Evolutionary conservation across 1,140 invertebrate genomes (phyloP), one percentile per base, ranked within the genome.

Genomic region (Trypoxylus dichotomus): DNA sequence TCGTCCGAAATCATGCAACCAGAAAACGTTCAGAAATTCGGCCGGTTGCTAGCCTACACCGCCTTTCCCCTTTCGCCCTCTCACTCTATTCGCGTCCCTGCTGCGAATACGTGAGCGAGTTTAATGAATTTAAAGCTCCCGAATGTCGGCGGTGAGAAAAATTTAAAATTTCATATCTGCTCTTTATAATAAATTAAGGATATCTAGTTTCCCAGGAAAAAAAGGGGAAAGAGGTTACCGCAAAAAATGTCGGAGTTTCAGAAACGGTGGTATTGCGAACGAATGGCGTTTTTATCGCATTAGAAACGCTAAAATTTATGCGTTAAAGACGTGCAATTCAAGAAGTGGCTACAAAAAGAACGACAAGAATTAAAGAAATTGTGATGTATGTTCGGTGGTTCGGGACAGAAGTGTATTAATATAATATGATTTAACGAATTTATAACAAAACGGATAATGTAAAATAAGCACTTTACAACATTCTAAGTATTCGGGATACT

Each of bases 11-110:
- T 19, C 60, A 63, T 63, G 60, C 60, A 63, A 63, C 60, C 60
- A 63, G 60, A 63, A 63, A 63, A 63, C 60, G 60, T 63, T 63
- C 60, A 27, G 60, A 63, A 63, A 63, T 21, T 63, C 60, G 60
- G 60, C 60, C 60, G 13, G 21, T 24, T 19, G 60, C 21, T 25
- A 24, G 60, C n/a, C 60, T 19, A n/a, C 25, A 25, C 60, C n/a
- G n/a, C 5, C 60, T 11, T 19, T 3, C 21, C 21, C 5, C 19
- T 1, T 5, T 11, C 24, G 19, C 13, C 60, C 25, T 63, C 60
- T 19, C 5, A 3, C 60, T 21, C 15, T n/a, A n/a, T n/a, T n/a
- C n/a, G n/a, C 47, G 47, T 8, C 47, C 47, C 47, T 63, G 60
- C 24, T 19, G 60, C 60, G 60, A 63, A 63, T 63, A 63, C 60